phyloP scores from a whole-genome alignment of 2,797 vertebrate genomes.

The Mus caroli region DNA sequence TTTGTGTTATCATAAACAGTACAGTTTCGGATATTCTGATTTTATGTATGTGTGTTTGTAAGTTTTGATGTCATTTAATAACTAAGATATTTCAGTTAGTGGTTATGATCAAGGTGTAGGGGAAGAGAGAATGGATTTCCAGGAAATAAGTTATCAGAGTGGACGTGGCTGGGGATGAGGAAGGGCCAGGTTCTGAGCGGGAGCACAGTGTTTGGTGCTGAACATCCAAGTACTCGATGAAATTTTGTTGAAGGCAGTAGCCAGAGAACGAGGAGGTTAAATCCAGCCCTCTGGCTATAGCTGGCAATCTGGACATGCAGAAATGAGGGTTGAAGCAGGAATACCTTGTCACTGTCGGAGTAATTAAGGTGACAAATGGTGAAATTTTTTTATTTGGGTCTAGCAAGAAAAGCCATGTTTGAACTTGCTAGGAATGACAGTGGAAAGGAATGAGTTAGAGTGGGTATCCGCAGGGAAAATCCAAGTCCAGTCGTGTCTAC shows the following conservation, averaged over 20 bases:
- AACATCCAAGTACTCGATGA: neutral
- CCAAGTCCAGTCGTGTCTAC: neutral
- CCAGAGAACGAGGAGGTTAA: rapidly evolving
- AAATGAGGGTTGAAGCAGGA: neutral
- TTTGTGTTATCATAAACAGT: neutral
- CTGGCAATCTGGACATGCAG: rapidly evolving
- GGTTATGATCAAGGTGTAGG: neutral
- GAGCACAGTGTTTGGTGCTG: neutral
- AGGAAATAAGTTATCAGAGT: neutral
- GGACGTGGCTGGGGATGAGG: neutral
- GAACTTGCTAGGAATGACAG: neutral
- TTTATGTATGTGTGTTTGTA: neutral
- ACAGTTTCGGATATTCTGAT: neutral
- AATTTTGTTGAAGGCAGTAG: neutral
- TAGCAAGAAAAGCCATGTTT: neutral
- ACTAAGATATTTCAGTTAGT: neutral
- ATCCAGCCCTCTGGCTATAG: neutral
- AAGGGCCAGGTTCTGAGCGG: neutral
- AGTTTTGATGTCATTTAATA: conserved; percentile 35
- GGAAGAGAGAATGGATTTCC: conserved; percentile 7
- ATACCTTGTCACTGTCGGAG: neutral
- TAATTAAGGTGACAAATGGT: neutral
- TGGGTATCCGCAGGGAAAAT: neutral
- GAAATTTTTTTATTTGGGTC: neutral
- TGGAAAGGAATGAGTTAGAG: neutral